Evolutionary conservation across 2,113 vertebrate genomes (phyloP), one percentile per base, ranked within the genome.

Genomic region (Hypocryptadius cinnamomeus): DNA sequence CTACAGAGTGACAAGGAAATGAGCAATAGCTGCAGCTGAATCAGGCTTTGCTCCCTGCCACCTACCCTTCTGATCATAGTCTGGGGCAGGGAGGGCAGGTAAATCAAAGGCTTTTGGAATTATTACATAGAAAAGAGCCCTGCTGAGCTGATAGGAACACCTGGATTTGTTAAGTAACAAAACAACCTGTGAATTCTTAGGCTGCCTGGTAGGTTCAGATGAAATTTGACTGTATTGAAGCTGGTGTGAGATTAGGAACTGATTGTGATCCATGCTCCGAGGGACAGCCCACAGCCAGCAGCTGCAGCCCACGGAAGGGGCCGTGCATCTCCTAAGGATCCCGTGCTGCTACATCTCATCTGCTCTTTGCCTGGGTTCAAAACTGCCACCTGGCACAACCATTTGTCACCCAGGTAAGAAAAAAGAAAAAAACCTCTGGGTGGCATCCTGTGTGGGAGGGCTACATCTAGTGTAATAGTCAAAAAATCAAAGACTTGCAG

Each of bases 21-120:
- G 82, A 93, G 91, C 82, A 86, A 7, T 87, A 84, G 40, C 72
- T 83, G 83, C 85, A 74, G 53, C 24, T 83, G 90, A 68, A 68
- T 86, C 60, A 37, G 73, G 37, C 59, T 69, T 51, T 64, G 64
- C 68, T 87, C 33, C 21, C 50, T 76, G 73, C 63, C 31, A 35
- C 44, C 40, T 47, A 6, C 44, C 31, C 42, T 56, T 2, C 54
- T 40, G 64, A 11, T 66, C 42, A 70, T 8, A 19, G 42, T 59
- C 61, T 53, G 35, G 69, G 61, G n/a, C 56, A 91, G 44, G 25
- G 39, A 90, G 48, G 51, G 69, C 57, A 65, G 30, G 59, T 30
- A 57, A 30, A 56, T 81, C 3, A 2, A 81, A 69, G 35, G 35
- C 66, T 21, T 85, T 85, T 50, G 20, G 33, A 64, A 16, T 5